Evolutionary conservation across 2,113 vertebrate genomes (phyloP).

Genomic region (Rattus rattus): DNA sequence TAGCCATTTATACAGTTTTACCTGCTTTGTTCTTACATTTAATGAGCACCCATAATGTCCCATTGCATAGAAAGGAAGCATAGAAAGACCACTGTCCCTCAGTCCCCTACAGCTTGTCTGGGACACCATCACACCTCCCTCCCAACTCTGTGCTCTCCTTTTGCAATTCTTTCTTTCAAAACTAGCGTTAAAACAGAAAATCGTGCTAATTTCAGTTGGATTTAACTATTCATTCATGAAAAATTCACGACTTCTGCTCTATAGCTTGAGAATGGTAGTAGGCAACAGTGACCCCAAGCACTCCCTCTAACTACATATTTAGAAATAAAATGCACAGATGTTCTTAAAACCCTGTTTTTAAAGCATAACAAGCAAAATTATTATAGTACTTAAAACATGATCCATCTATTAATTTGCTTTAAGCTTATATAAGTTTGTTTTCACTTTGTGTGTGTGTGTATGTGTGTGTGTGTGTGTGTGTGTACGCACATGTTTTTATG

Average conservation of each 20-base stretch:
- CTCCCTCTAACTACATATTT: conserved; percentile 2
- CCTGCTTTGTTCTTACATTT: conserved; percentile 26
- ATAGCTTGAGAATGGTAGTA: background rate
- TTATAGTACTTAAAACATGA: background rate
- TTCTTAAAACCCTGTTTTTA: conserved; percentile 14
- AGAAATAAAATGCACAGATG: conserved; percentile 35
- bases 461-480: too few relatives aligned
- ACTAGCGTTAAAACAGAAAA: background rate
- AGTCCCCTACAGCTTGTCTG: background rate
- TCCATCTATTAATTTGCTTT: background rate
- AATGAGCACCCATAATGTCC: background rate
- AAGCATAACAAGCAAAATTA: conserved; percentile 8
- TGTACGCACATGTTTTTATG: background rate
- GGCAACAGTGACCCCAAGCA: background rate
- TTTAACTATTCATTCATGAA: conserved; percentile 26
- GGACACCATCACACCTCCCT: background rate
- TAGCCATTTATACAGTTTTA: background rate
- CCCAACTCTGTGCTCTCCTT: background rate
- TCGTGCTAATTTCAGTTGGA: conserved; percentile 39
- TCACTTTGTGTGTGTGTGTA: background rate
- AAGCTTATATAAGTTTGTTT: background rate
- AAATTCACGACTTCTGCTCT: conserved; percentile 31
- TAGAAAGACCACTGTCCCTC: background rate
- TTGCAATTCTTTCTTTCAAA: conserved; percentile 23
- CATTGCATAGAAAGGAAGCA: background rate